phyloP scores from a whole-genome alignment of 1,140 invertebrate genomes.

The Orius laevigatus region DNA sequence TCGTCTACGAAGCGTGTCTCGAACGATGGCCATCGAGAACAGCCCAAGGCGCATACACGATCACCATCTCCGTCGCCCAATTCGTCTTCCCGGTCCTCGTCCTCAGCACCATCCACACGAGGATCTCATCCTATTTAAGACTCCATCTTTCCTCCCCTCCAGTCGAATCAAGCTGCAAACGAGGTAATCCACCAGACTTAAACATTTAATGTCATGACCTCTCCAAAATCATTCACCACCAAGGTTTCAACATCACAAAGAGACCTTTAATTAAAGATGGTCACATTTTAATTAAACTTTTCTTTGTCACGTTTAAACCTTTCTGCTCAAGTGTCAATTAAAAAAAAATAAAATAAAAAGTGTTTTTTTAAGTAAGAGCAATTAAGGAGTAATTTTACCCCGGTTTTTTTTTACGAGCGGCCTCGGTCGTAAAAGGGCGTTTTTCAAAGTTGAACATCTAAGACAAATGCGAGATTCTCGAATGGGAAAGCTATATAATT shows the following conservation, averaged over 20 bases:
- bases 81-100: constrained; percentile 36
- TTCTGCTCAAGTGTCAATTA: not conserved
- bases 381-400: not conserved
- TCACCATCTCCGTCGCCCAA: constrained; percentile 32
- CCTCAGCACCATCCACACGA: constrained; percentile 31
- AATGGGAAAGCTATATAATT: too few relatives aligned
- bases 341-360: not conserved
- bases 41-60: constrained; percentile 26
- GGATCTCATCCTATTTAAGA: constrained; percentile 31
- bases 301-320: not conserved
- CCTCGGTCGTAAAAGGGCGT: too few relatives aligned
- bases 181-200: too few relatives aligned
- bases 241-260: too few relatives aligned
- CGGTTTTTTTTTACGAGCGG: too few relatives aligned
- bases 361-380: not conserved
- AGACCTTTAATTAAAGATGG: constrained; percentile 23
- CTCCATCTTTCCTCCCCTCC: constrained; percentile 19
- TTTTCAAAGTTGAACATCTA: too few relatives aligned
- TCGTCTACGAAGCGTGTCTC: constrained; percentile 27
- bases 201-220: too few relatives aligned
- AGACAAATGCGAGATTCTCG: too few relatives aligned
- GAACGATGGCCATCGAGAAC: constrained; percentile 24
- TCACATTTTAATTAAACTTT: constrained; percentile 9
- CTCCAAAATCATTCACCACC: too few relatives aligned
- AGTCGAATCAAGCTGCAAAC: constrained; percentile 19